phyloP scores from a whole-genome alignment of 2,888 invertebrate species.

The Itoplectis maculator region DNA sequence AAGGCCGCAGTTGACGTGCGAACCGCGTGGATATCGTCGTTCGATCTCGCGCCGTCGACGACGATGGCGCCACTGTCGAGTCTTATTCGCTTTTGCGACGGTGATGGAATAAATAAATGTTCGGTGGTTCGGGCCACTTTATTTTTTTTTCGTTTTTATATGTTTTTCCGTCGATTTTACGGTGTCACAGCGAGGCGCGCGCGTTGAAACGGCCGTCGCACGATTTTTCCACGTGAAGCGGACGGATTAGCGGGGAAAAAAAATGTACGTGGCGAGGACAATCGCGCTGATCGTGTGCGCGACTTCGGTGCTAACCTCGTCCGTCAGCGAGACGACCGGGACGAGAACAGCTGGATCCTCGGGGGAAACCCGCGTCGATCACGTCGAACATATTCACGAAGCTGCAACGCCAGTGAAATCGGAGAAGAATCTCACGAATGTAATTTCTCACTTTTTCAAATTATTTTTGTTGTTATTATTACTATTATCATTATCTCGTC shows the following conservation, averaged over 20 bases:
- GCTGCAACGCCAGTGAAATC: not conserved
- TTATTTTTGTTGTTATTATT: conserved; percentile 1
- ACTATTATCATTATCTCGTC: no score
- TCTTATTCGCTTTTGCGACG: conserved; percentile 51
- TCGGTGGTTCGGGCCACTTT: conserved; percentile 62
- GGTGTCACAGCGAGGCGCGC: conserved; percentile 3
- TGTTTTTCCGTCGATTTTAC: conserved; percentile 45
- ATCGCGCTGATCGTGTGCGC: conserved; percentile 67
- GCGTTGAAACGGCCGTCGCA: not conserved
- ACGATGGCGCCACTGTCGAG: conserved; percentile 30
- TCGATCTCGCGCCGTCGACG: not conserved
- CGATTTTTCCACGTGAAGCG: not conserved
- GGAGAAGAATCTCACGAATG: conserved; percentile 26
- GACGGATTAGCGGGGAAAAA: not conserved
- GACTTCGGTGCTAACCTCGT: conserved; percentile 73
- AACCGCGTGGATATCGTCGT: not conserved
- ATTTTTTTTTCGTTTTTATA: conserved; percentile 55
- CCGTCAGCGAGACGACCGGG: conserved; percentile 65
- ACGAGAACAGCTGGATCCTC: conserved; percentile 64
- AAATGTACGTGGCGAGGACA: conserved; percentile 49
- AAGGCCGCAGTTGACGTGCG: not conserved
- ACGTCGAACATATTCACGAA: conserved; percentile 23
- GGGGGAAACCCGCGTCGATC: conserved; percentile 19
- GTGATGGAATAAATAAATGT: conserved; percentile 65
- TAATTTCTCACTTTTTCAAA: conserved; percentile 39